phyloP scores from a whole-genome alignment of 2,888 invertebrate genomes.

The Brachycybe producta region DNA sequence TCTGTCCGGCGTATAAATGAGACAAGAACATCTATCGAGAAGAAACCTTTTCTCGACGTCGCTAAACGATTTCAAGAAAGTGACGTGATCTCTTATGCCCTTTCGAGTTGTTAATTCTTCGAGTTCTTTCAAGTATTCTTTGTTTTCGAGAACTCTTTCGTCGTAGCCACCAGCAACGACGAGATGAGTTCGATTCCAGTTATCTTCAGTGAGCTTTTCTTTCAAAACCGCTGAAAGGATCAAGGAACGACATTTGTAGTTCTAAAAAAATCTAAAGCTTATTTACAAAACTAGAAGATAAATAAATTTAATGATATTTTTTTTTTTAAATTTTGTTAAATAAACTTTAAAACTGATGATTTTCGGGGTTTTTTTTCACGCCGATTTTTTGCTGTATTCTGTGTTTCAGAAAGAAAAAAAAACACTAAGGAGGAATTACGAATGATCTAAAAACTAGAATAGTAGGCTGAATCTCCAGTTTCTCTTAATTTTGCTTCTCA shows the following conservation, averaged over 20 bases:
- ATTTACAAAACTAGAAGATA: too few relatives aligned
- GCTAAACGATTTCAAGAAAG: slow-evolving; percentile 73
- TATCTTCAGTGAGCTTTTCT: slow-evolving; percentile 16
- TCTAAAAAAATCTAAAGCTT: too few relatives aligned
- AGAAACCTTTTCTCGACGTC: slow-evolving; percentile 72
- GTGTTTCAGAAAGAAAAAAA: too few relatives aligned
- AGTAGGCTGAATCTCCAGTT: too few relatives aligned
- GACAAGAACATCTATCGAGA: slow-evolving; percentile 57
- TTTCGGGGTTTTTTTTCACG: too few relatives aligned
- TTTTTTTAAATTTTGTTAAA: too few relatives aligned
- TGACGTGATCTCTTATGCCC: slow-evolving; percentile 55
- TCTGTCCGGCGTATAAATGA: slow-evolving; percentile 88
- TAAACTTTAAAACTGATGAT: too few relatives aligned
- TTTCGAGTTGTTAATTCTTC: slow-evolving; percentile 49
- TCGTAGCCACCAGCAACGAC: slow-evolving; percentile 97
- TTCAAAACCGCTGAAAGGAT: slow-evolving; percentile 16
- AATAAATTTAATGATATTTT: too few relatives aligned
- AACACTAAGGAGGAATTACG: too few relatives aligned
- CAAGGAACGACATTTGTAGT: neutral
- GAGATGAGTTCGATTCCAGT: slow-evolving; percentile 46
- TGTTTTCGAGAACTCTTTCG: slow-evolving; percentile 70
- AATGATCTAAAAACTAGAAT: too few relatives aligned
- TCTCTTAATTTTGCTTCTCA: too few relatives aligned
- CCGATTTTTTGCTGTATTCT: too few relatives aligned
- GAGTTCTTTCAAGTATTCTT: slow-evolving; percentile 67